phyloP scores from a whole-genome alignment of 2,113 vertebrate genomes.

The Oncorhynchus clarkii region DNA sequence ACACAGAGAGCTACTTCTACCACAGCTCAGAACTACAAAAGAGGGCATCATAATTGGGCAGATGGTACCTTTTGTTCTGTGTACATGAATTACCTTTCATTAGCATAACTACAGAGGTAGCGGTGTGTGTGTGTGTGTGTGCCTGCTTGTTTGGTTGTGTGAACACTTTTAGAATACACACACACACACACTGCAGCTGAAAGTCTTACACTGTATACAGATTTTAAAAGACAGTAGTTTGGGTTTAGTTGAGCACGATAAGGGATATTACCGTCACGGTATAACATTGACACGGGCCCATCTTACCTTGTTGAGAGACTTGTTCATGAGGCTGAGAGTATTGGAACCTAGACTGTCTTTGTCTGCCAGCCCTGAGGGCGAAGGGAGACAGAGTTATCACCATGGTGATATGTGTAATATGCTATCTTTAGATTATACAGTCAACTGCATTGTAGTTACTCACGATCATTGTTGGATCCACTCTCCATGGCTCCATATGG shows the following conservation, averaged over 20 bases:
- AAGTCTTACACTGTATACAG: neutral
- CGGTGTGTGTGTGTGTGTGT: neutral
- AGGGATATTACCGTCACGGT: too few relatives aligned
- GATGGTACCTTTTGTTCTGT: constrained; percentile 61
- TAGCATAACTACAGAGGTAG: constrained; percentile 64
- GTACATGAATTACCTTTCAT: constrained; percentile 61
- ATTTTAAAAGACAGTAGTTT: neutral
- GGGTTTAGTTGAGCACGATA: too few relatives aligned
- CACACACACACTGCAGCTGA: neutral
- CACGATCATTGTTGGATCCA: constrained; percentile 92
- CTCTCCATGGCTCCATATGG: constrained; percentile 99
- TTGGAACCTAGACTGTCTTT: constrained; percentile 88
- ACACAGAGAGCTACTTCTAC: constrained; percentile 12
- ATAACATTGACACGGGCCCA: too few relatives aligned
- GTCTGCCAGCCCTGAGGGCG: constrained; percentile 85
- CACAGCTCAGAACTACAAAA: constrained; percentile 58
- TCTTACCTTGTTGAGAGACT: constrained; percentile 86
- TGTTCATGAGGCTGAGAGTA: constrained; percentile 78
- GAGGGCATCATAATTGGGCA: constrained; percentile 54
- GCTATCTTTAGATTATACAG: neutral
- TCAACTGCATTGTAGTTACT: constrained; percentile 58
- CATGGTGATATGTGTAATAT: too few relatives aligned
- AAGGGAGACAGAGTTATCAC: neutral
- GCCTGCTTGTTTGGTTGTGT: constrained; percentile 3
- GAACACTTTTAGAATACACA: neutral